phyloP scores from a whole-genome alignment of 2,113 vertebrate genomes.

The Pithys albifrons region DNA sequence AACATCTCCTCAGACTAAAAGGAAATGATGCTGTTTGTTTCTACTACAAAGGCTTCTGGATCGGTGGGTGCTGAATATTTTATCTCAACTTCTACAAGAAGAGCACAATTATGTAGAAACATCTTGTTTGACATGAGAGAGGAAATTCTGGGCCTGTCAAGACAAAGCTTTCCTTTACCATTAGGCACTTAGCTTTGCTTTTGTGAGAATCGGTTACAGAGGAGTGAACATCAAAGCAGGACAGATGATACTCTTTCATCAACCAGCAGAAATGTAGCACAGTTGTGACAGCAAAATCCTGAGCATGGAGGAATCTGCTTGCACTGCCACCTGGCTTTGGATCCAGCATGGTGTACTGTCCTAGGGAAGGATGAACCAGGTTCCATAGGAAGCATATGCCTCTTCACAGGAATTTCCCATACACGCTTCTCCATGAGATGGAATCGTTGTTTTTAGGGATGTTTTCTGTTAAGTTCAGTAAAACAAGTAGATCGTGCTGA shows the following conservation, averaged over 20 bases:
- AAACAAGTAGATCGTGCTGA: not conserved
- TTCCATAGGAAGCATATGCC: not conserved
- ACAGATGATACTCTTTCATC: not conserved
- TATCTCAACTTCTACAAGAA: constrained; percentile 8
- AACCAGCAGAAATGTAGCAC: constrained; percentile 20
- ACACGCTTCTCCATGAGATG: not conserved
- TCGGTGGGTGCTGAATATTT: constrained; percentile 34
- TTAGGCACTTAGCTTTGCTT: constrained; percentile 9
- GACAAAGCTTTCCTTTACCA: not conserved
- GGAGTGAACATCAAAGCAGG: constrained; percentile 23
- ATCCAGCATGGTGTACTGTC: not conserved
- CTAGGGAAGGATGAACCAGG: not conserved
- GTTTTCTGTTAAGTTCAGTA: not conserved
- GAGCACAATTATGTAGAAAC: not conserved
- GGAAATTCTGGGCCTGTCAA: not conserved
- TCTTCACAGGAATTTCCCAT: not conserved
- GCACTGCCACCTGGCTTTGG: constrained; percentile 35
- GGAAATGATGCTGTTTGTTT: not conserved
- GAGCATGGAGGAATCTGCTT: not conserved
- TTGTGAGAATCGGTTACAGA: constrained; percentile 28
- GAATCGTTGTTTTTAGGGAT: not conserved
- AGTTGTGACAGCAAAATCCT: not conserved
- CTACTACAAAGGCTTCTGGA: not conserved
- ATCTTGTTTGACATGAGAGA: not conserved
- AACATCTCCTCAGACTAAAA: not conserved